Conservation (phyloP, 53 echinoderm and acorn worm genomes). For the Echinarachnius parma region DNA sequence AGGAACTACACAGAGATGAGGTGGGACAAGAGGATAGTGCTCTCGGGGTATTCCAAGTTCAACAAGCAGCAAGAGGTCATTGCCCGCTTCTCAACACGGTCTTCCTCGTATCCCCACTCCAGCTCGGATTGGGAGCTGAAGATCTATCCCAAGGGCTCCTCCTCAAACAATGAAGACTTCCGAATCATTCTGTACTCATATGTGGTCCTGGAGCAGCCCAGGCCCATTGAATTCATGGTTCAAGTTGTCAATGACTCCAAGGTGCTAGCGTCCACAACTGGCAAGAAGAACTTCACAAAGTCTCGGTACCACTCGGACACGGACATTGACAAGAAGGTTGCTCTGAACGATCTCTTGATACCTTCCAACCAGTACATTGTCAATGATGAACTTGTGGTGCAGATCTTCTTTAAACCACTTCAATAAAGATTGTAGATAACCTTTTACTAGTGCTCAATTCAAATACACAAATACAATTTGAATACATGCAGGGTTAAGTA, state of each 20-base stretch:
- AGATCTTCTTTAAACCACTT: slow-evolving; percentile 84
- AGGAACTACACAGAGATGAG: slow-evolving; percentile 94
- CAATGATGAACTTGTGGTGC: slow-evolving; percentile 84
- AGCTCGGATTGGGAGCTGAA: slow-evolving; percentile 99
- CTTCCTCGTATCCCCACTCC: slow-evolving; percentile 89
- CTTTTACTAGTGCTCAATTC: no score
- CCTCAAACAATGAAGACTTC: slow-evolving; percentile 92
- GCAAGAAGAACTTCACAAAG: slow-evolving; percentile 96
- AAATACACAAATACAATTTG: no score
- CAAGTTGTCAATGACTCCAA: slow-evolving; percentile 77
- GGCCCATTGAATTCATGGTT: slow-evolving; percentile 95
- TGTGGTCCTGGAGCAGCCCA: slow-evolving; percentile 88
- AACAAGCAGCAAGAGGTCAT: slow-evolving; percentile 78
- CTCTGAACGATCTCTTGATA: slow-evolving; percentile 66
- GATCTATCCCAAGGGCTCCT: slow-evolving; percentile 95
- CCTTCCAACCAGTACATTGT: slow-evolving; percentile 66
- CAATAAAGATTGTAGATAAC: no score
- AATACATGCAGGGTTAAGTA: no score
- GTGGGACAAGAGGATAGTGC: slow-evolving; percentile 94
- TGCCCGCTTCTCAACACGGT: slow-evolving; percentile 89
- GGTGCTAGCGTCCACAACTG: slow-evolving; percentile 71
- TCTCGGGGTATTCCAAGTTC: slow-evolving; percentile 81
- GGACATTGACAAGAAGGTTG: slow-evolving; percentile 97
- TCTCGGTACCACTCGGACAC: slow-evolving; percentile 84
- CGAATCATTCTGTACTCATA: slow-evolving; percentile 93